phyloP scores from a whole-genome alignment of 1,140 invertebrate species.

The Sarcophaga peregrina region DNA sequence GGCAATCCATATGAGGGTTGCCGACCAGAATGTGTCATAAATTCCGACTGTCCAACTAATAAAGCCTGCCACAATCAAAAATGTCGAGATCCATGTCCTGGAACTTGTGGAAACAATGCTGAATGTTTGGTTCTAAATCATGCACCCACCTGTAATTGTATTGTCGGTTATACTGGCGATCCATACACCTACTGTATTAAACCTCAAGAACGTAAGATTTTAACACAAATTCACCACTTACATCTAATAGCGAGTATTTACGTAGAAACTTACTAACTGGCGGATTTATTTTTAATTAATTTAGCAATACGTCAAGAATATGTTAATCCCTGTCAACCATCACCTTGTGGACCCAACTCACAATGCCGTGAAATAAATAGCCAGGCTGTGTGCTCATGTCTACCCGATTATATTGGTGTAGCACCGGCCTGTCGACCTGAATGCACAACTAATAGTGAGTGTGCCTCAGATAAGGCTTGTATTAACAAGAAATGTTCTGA shows the following conservation, averaged over 20 bases:
- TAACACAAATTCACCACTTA: conserved; percentile 34
- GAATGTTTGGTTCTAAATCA: conserved; percentile 81
- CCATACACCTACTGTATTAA: conserved; percentile 73
- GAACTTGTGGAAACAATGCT: conserved; percentile 79
- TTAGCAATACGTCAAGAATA: conserved; percentile 67
- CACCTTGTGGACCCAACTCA: conserved; percentile 76
- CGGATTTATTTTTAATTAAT: conserved; percentile 44
- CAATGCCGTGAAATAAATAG: conserved; percentile 72
- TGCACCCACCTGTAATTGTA: conserved; percentile 78
- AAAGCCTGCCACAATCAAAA: conserved; percentile 78
- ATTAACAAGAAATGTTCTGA: conserved; percentile 84
- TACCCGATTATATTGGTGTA: conserved; percentile 77
- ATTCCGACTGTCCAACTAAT: conserved; percentile 77
- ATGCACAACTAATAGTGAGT: conserved; percentile 80
- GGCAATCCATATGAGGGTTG: conserved; percentile 82
- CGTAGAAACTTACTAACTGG: not conserved
- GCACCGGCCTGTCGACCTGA: conserved; percentile 82
- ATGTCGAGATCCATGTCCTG: conserved; percentile 82
- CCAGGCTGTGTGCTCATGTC: conserved; percentile 80
- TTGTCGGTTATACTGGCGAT: conserved; percentile 75
- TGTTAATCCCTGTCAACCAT: conserved; percentile 71
- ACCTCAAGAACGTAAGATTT: conserved; percentile 70
- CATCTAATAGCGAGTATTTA: not conserved
- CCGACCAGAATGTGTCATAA: conserved; percentile 79
- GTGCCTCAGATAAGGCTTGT: conserved; percentile 77